Conservation (phyloP, 2,113 vertebrate species). For the Penelope pileata region DNA sequence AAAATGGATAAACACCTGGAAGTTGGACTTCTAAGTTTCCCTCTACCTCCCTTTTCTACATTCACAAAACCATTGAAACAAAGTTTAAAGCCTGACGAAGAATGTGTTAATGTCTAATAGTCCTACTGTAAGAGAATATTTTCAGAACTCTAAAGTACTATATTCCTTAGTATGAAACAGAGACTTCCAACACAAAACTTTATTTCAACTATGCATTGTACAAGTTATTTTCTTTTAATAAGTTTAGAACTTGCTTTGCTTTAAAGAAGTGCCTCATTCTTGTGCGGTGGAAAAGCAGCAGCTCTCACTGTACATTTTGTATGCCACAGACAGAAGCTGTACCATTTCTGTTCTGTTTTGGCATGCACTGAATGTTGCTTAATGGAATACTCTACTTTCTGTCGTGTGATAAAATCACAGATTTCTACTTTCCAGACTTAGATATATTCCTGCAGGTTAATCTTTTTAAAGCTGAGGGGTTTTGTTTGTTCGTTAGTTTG, state of each 20-base stretch:
- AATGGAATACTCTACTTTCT: background rate
- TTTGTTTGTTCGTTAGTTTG: too few species aligned
- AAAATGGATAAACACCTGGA: background rate
- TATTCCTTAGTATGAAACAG: background rate
- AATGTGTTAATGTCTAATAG: background rate
- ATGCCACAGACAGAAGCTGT: background rate
- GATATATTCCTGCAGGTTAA: background rate
- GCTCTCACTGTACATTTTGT: background rate
- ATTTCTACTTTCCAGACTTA: background rate
- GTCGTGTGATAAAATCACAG: background rate
- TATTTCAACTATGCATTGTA: background rate
- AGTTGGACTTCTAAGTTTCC: background rate
- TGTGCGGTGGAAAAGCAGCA: background rate
- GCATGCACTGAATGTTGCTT: background rate
- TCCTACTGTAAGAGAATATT: background rate
- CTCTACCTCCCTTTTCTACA: background rate
- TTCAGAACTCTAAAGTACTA: background rate
- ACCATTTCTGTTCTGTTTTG: too few species aligned
- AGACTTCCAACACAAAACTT: background rate
- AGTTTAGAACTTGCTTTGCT: background rate
- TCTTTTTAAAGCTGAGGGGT: background rate
- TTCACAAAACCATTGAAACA: background rate
- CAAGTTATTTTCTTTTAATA: background rate
- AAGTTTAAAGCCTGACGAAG: background rate
- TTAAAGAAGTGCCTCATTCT: background rate